These are phyloP conservation scores for Nymphalis c-album DNA, from an alignment of 2,888 invertebrate genomes.

Conservation along the genomic window DNA sequence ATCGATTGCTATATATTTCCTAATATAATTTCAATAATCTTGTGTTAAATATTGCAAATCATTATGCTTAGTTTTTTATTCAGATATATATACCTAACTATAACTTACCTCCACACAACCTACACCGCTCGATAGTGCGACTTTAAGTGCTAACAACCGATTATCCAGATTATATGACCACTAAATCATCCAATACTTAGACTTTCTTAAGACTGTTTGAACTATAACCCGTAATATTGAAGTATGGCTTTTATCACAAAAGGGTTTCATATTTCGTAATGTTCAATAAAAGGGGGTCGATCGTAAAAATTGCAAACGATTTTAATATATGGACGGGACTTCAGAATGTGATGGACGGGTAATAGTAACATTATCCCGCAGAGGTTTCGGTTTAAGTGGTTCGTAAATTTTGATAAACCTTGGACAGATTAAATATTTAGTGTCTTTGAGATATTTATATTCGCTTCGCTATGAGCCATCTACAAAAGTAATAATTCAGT, in stretches of 20 bases:
- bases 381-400: constrained; percentile 1
- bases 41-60: no score
- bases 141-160: constrained; percentile 68
- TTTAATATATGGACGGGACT: constrained; percentile 56
- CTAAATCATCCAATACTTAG: constrained; percentile 76
- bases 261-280: constrained; percentile 67
- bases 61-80: no score
- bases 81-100: neutral
- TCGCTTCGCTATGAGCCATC: no score
- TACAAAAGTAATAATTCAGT: no score
- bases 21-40: no score
- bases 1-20: no score
- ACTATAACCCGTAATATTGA: constrained; percentile 80
- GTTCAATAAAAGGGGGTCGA: constrained; percentile 59
- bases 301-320: constrained; percentile 74
- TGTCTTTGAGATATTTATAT: constrained; percentile 1
- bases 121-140: constrained; percentile 49
- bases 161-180: constrained; percentile 74
- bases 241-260: constrained; percentile 70
- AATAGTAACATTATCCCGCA: constrained; percentile 13
- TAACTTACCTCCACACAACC: constrained; percentile 42
- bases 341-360: constrained; percentile 57
- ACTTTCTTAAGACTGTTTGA: constrained; percentile 62
- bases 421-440: neutral
- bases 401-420: constrained; percentile 6